Conservation (phyloP, 2,113 vertebrate species). For the Ia io region DNA sequence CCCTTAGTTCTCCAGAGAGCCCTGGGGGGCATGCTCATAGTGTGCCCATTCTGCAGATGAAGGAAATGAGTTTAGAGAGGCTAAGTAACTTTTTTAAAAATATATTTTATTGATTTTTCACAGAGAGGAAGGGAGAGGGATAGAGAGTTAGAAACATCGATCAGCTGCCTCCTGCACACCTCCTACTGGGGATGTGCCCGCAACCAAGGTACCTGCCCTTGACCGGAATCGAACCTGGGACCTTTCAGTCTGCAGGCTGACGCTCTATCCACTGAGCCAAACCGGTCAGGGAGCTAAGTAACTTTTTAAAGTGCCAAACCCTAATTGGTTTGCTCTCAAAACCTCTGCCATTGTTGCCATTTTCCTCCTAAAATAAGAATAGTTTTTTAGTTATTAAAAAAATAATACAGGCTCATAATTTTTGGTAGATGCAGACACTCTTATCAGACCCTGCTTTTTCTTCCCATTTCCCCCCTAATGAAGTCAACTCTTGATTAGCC, state of each 20-base stretch:
- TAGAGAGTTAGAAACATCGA: too few species aligned
- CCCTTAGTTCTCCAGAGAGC: background rate
- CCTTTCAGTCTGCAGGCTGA: too few species aligned
- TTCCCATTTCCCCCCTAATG: background rate
- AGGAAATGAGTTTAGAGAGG: background rate
- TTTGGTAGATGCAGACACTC: background rate
- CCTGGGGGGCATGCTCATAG: accelerated
- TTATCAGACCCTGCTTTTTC: background rate
- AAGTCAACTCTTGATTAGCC: background rate
- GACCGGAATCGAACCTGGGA: too few species aligned
- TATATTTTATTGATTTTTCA: too few species aligned
- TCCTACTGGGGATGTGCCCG: too few species aligned
- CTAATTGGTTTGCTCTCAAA: background rate
- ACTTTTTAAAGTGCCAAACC: background rate
- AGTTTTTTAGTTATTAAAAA: background rate
- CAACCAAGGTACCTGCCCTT: too few species aligned
- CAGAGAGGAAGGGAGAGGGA: too few species aligned
- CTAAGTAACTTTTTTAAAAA: too few species aligned
- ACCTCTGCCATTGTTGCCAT: background rate
- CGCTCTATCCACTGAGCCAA: too few species aligned
- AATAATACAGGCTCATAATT: background rate
- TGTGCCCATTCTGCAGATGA: background rate
- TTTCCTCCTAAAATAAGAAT: background rate
- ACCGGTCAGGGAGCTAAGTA: background rate
- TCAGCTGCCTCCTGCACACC: too few species aligned